Conservation (phyloP, 1,140 invertebrate genomes). For the Lysiphlebus fabarum region DNA sequence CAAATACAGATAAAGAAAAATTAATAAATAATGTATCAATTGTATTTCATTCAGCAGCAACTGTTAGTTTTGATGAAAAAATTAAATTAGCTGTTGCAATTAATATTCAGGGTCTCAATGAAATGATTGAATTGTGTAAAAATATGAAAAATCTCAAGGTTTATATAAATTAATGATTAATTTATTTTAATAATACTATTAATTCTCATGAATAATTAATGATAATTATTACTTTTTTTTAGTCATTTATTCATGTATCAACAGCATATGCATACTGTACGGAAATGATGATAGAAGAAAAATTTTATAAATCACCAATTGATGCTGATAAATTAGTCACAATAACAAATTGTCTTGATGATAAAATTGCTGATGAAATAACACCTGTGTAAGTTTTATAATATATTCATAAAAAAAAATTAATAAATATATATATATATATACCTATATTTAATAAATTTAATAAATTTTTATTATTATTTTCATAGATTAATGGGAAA, state of each 20-base stretch:
- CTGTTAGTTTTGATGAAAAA: conserved; percentile 69
- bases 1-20: conserved; percentile 44
- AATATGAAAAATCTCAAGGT: conserved; percentile 67
- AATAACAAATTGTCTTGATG: conserved; percentile 65
- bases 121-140: conserved; percentile 62
- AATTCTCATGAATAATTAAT: not conserved
- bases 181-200: conserved; percentile 13
- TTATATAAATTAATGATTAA: conserved; percentile 24
- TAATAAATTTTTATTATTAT: not conserved
- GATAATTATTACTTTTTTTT: conserved; percentile 34
- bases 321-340: conserved; percentile 61
- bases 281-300: conserved; percentile 56
- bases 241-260: conserved; percentile 64
- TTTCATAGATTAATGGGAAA: conserved; percentile 53
- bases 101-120: conserved; percentile 67
- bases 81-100: conserved; percentile 63
- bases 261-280: conserved; percentile 65
- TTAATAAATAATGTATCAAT: conserved; percentile 63
- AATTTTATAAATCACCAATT: conserved; percentile 58
- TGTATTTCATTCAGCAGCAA: conserved; percentile 70
- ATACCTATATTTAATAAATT: not conserved
- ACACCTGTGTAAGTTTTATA: conserved; percentile 59
- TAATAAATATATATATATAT: not conserved
- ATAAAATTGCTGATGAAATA: conserved; percentile 62
- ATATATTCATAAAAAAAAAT: conserved; percentile 1